Base-by-base conservation (phyloP, 2,113 vertebrate species). In the Lepisosteus oculatus region DNA sequence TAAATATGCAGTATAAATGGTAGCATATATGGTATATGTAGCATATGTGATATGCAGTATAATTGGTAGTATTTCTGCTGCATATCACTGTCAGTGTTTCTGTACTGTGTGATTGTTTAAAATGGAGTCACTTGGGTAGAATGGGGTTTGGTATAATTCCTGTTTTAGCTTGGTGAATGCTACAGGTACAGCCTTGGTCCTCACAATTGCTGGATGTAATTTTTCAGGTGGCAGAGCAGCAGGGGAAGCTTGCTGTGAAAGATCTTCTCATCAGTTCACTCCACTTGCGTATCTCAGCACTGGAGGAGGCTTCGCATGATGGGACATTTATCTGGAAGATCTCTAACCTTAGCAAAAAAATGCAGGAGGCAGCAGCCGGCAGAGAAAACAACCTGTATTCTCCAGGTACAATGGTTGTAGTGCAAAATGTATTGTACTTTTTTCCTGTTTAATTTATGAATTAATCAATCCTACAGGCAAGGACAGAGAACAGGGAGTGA, bases 281-380 rank as follows among this genome's bases (percentile, higher is more conserved):
- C 56, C 88, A 92, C 67, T 87, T 90, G 84, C 86, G 83, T 7
- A 83, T 95, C 59, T 73, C 75, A n/a, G 80, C 85, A 55, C 86
- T 91, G 0, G 87, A 93, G 77, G 90, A 93, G 68, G 84, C 91
- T 4, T 91, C 93, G 54, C 93, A 92, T 0, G 91, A 95, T 0
- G 94, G 94, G 0, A 83, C 90, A 65, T 93, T 94, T 67, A 81
- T 94, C 7, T 95, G 94, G 94, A 94, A 92, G 71, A 91, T 95
- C 75, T 88, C 87, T 1, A 90, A 92, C 0, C 80, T 95, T 1
- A 85, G 79, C 71, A 86, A 85, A 78, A 90, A 89, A 71, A 83
- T 91, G 14, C 91, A 88, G 0, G 94, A 95, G 57, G 93, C 94
- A 0, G 85, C 89, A 65, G 84, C 82, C 0, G 93, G 94, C 74